phyloP scores from a whole-genome alignment of 2,888 invertebrate genomes.

The Griposia aprilina region DNA sequence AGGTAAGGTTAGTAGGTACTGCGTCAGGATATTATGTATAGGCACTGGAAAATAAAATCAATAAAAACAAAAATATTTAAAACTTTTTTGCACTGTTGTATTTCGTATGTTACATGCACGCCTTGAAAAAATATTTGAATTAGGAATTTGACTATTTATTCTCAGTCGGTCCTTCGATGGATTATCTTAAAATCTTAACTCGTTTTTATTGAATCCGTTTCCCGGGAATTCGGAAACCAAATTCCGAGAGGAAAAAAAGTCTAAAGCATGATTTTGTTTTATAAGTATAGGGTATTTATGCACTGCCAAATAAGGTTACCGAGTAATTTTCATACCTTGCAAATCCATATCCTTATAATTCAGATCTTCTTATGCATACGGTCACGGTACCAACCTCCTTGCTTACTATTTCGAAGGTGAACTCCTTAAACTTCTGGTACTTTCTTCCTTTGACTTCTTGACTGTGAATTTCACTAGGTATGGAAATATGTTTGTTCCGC shows the following conservation, averaged over 20 bases:
- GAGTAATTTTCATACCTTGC: not conserved
- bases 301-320: not conserved
- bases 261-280: not conserved
- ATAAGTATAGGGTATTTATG: too few species aligned
- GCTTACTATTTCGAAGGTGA: not conserved
- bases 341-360: not conserved
- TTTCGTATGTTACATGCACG: not conserved
- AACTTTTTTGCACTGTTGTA: not conserved
- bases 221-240: not conserved
- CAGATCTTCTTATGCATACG: not conserved
- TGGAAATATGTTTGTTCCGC: not conserved
- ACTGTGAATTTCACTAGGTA: not conserved
- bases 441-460: not conserved
- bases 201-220: conserved; percentile 4
- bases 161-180: not conserved
- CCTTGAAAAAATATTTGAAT: not conserved
- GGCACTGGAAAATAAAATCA: not conserved
- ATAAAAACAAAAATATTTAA: not conserved
- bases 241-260: not conserved
- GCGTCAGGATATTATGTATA: not conserved
- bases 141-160: not conserved
- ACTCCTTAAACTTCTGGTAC: not conserved
- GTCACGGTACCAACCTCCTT: not conserved
- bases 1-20: not conserved
- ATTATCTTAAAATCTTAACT: not conserved